phyloP scores from a whole-genome alignment of 2,113 vertebrate species.

The Nothocercus julius region DNA sequence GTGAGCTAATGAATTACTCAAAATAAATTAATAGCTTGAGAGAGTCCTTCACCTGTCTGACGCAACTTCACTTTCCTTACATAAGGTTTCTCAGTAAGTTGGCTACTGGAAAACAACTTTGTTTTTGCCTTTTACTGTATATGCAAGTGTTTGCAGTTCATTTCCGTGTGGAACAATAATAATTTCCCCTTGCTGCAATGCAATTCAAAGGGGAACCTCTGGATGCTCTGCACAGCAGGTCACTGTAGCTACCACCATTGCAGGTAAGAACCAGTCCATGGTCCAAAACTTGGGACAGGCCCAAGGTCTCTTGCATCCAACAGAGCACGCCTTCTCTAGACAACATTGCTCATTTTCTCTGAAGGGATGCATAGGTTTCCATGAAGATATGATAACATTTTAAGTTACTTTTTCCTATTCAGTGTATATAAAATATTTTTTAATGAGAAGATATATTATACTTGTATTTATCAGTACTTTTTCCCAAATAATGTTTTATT shows the following conservation, averaged over 20 bases:
- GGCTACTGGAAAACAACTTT: conserved; percentile 47
- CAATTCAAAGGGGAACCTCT: not conserved
- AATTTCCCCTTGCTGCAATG: not conserved
- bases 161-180: not conserved
- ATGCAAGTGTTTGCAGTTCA: not conserved
- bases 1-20: conserved; percentile 79
- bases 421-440: not conserved
- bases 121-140: conserved; percentile 34
- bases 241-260: not conserved
- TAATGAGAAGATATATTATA: not conserved
- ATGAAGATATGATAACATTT: not conserved
- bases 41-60: conserved; percentile 75
- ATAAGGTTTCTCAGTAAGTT: conserved; percentile 71
- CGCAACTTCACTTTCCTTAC: conserved; percentile 72
- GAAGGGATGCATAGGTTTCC: not conserved
- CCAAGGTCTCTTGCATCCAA: not conserved
- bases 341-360: not conserved
- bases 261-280: not conserved
- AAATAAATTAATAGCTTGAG: conserved; percentile 66
- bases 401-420: not conserved
- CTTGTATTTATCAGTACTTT: not conserved
- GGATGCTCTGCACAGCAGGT: not conserved
- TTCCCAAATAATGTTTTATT: not conserved
- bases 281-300: not conserved
- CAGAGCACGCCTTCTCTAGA: not conserved